Evolutionary conservation across 2,113 vertebrate species (phyloP).

Genomic region (Pseudonaja textilis): DNA sequence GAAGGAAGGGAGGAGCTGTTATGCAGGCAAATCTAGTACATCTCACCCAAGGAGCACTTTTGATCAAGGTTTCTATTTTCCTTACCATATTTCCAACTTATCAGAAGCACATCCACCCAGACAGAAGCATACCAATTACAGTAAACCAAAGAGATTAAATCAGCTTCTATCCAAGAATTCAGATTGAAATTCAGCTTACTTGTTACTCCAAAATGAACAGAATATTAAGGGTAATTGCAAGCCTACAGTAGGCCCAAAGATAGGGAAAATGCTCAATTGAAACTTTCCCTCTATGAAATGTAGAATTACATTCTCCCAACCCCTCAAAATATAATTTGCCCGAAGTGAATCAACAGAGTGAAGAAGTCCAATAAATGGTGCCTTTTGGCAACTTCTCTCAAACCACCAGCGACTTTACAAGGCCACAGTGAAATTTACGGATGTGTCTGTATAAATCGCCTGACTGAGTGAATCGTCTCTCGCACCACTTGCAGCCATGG

Average conservation of each 20-base stretch:
- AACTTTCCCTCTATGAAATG: conserved; percentile 46
- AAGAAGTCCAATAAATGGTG: conserved; percentile 21
- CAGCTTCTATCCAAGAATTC: background rate
- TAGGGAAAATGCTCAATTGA: background rate
- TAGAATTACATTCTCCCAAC: conserved; percentile 42
- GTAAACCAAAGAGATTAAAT: background rate
- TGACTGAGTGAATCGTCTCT: conserved; percentile 96
- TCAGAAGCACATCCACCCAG: background rate
- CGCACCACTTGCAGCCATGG: conserved; percentile 97
- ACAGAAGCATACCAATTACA: background rate
- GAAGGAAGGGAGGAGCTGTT: background rate
- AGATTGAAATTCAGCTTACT: background rate
- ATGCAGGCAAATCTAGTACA: background rate
- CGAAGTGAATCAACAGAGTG: conserved; percentile 23
- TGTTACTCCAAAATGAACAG: conserved; percentile 2
- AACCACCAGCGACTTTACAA: conserved; percentile 85
- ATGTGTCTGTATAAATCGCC: conserved; percentile 97
- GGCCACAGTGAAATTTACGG: conserved; percentile 98
- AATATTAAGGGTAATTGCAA: background rate
- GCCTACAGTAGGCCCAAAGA: background rate
- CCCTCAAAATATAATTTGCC: conserved; percentile 23
- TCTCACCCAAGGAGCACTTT: background rate
- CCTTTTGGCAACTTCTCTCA: conserved; percentile 17
- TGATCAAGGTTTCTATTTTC: background rate
- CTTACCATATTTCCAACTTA: background rate